These are phyloP conservation scores for Catharus ustulatus DNA, from an alignment of 2,797 vertebrate species.

Conservation along the genomic window DNA sequence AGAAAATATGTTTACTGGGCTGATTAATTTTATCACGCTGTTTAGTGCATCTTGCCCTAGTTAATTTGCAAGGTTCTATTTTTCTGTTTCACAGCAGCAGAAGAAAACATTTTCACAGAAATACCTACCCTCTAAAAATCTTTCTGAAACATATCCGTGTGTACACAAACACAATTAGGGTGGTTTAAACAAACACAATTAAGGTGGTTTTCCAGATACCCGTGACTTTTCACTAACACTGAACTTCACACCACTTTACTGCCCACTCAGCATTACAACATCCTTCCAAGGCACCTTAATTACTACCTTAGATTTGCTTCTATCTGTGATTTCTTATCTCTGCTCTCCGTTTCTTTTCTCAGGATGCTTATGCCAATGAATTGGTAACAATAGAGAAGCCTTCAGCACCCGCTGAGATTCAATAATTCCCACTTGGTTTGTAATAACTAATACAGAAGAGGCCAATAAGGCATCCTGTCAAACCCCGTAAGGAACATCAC, in stretches of 20 bases:
- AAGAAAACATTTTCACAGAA: neutral
- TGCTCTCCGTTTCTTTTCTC: fast-evolving
- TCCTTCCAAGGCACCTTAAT: neutral
- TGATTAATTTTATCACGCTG: neutral
- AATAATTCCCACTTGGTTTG: fast-evolving
- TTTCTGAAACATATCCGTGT: neutral
- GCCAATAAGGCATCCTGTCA: fast-evolving
- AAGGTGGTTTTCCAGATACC: fast-evolving
- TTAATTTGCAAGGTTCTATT: neutral
- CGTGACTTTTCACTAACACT: neutral
- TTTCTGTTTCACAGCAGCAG: neutral
- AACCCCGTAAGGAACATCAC: fast-evolving
- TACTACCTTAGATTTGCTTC: neutral
- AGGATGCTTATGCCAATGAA: fast-evolving
- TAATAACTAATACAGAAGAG: fast-evolving
- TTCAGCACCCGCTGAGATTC: fast-evolving
- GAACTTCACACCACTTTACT: neutral
- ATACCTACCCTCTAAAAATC: neutral
- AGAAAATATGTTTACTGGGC: fast-evolving
- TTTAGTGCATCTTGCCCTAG: neutral
- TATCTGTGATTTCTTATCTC: fast-evolving
- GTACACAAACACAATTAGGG: no score
- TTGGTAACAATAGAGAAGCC: neutral
- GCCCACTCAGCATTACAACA: neutral
- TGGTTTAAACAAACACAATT: neutral